Base-by-base conservation (phyloP, 1,140 invertebrate species). In the Ganaspis sp. region DNA sequence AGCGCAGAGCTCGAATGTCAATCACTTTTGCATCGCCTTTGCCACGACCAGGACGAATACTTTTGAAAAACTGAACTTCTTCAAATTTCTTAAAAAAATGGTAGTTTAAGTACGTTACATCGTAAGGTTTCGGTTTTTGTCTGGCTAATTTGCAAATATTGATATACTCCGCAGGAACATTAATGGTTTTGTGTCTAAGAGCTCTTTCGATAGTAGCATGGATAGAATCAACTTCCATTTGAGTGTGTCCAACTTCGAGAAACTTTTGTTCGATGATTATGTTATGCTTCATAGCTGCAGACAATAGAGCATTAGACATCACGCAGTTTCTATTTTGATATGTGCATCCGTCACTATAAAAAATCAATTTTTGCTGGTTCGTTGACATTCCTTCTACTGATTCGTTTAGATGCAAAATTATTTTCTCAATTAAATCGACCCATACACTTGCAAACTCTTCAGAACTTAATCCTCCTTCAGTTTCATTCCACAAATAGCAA, bases 141-240 rank as follows among this genome's bases (percentile, higher is more conserved):
- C 42, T 15, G n/a, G 42, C 42, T n/a, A 45, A 15, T 45, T 15
- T 45, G 42, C 42, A 45, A 45, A 45, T 45, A 1, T 4, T 15
- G 15, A 45, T 15, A 45, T 45, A 45, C 5, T 45, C 42, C 9
- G 12, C 42, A 45, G 42, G 42, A 45, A 45, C 42, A 1, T 45
- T 12, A 4, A 45, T 15, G 4, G 42, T 45, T 45, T 45, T 45
- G 15, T 45, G 42, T 15, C n/a, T 45, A n/a, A 45, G 42, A 45
- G 42, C 12, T n/a, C 42, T 11, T 15, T 45, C 42, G 1, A 54
- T 21, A 23, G 53, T 23, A 8, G 53, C 17, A 23, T 54, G 53
- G 8, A 54, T 21, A 54, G 53, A 54, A 54, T 54, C 53, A 54
- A 5, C 53, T 54, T 54, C 53, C 53, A 54, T 54, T 21, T 54